phyloP scores from a whole-genome alignment of 2,113 vertebrate genomes.

The western clawed frog (Xenopus tropicalis) region UCB_Xtro_10.0 CM004445.2:5365001-5365500 shows the following conservation, averaged over 20 bases:
- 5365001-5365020: too few species aligned
- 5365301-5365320: background rate
- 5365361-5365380: too few species aligned
- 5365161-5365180: constrained; percentile 95
- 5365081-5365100: constrained; percentile 92
- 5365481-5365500: constrained; percentile 21
- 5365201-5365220: constrained; percentile 97
- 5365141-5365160: constrained; percentile 97
- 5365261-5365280: constrained; percentile 45
- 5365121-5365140: constrained; percentile 93
- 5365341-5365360: too few species aligned
- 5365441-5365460: too few species aligned
- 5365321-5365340: too few species aligned
- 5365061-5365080: constrained; percentile 97
- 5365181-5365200: constrained; percentile 99
- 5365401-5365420: too few species aligned
- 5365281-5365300: background rate
- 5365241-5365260: constrained; percentile 86
- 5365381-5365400: too few species aligned
- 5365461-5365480: background rate
- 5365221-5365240: constrained; percentile 94
- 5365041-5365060: too few species aligned
- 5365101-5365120: constrained; percentile 93
- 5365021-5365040: too few species aligned
- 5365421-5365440: too few species aligned